Evolutionary conservation across 1,140 invertebrate species (phyloP), one percentile per base, ranked within the genome.

Genomic region (Popillia japonica): DNA sequence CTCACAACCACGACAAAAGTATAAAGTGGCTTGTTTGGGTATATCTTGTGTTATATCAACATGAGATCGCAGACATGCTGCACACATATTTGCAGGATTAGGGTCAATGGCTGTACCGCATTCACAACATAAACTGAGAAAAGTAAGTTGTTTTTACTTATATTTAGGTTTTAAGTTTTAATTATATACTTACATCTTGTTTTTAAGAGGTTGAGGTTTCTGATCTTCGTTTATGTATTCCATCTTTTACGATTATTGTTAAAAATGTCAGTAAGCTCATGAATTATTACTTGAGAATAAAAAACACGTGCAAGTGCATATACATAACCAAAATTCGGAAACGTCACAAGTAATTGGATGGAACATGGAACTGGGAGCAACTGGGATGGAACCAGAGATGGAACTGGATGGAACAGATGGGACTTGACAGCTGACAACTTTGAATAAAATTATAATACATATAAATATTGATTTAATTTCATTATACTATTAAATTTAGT

Each of bases 31-130:
- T 89, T 98, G 96, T 88, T 99, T 99, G 0, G 97, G 96, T 86
- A 99, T 99, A 23, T 94, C 95, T 86, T 98, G 96, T 23, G 97
- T 97, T 48, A 99, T 99, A 84, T 99, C 98, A 14, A 99, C 93
- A 85, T 94, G 90, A 42, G 93, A 93, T 44, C 97, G 89, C 14
- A 99, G 87, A 89, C 98, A 99, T 22, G 92, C 93, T 0, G 98
- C 94, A 87, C 98, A 99, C 96, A 98, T 99, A 87, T 99, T 99
- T 2, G 96, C 92, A 7, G 97, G 95, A 90, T 99, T 99, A 42
- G 98, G 94, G 81, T 96, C 93, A 61, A 99, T 96, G 14, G 88
- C 83, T 61, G 90, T 90, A 22, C 94, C 94, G 88, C 95, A 96
- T 87, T 94, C 91, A 83, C 95, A 96, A 83, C 95, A 96, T 83